Evolutionary conservation across 2,797 vertebrate species (phyloP), one percentile per base, ranked within the genome.

Genomic region (Periophthalmus magnuspinnatus): DNA sequence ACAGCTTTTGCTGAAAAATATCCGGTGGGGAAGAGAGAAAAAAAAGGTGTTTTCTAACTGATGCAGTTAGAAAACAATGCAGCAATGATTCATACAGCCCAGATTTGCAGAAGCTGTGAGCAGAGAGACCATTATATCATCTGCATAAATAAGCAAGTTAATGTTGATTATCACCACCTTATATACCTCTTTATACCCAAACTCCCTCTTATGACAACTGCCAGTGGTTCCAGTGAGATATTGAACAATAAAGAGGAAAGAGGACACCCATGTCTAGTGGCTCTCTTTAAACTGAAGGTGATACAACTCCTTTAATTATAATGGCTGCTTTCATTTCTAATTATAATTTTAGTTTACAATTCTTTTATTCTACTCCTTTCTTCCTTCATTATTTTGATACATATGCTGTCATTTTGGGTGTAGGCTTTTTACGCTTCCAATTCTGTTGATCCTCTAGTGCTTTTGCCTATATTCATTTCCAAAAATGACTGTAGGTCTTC

Each of bases 391-490:
- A 10, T 56, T 74, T 74, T 5, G 68, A 72, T 5, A 54, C n/a
- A 11, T 80, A 21, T 1, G 63, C 52, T 9, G 65, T 76, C 1
- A 72, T 52, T 65, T 74, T n/a, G n/a, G n/a, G 68, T 5, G 22
- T 63, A 75, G 7, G 65, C 57, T 17, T 79, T 75, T 5, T 65
- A 68, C 33, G 70, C 55, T 33, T 74, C 70, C 74, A 71, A 74
- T 10, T 71, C 71, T 8, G 58, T 54, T 19, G 45, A 21, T 19
- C 50, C 21, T 32, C 19, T 74, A 5, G 59, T 70, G 41, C 66
- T 72, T 3, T 38, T 38, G 5, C 65, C 59, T 56, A 28, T 34
- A 52, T 68, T 68, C 1, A 68, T 65, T 48, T 68, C 7, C 22
- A 75, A 75, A 61, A 75, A 71, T 1, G 22, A 62, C 33, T 65